Evolutionary conservation across 2,888 invertebrate species (phyloP).

Genomic region (Ectemnius continuus): DNA sequence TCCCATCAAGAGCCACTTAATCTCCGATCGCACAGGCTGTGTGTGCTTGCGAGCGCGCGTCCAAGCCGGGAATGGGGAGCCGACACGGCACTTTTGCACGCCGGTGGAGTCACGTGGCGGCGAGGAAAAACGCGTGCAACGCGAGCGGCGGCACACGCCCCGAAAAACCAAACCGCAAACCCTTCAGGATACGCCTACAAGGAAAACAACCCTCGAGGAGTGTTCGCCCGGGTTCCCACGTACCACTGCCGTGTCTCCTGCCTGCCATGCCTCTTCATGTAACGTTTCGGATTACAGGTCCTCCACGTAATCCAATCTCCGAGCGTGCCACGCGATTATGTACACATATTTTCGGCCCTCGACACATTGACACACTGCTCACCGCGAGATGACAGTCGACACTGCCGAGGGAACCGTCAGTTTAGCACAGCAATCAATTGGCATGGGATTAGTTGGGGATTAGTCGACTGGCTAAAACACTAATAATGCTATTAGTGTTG

Average conservation of each 20-base stretch:
- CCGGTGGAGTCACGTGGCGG: constrained; percentile 65
- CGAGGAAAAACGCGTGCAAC: constrained; percentile 41
- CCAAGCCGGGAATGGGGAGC: constrained; percentile 59
- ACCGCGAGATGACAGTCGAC: background rate
- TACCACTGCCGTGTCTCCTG: constrained; percentile 23
- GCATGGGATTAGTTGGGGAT: too few relatives aligned
- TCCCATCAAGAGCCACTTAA: constrained; percentile 75
- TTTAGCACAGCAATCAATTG: too few relatives aligned
- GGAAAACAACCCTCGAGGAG: constrained; percentile 55
- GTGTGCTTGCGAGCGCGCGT: constrained; percentile 31
- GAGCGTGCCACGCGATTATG: background rate
- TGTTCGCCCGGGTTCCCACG: constrained; percentile 53
- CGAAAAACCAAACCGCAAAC: constrained; percentile 56
- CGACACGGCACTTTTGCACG: constrained; percentile 36
- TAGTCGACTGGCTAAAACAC: too few relatives aligned
- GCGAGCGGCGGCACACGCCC: constrained; percentile 21
- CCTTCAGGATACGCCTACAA: constrained; percentile 53
- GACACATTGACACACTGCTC: background rate
- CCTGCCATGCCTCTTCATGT: constrained; percentile 21
- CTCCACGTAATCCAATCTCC: constrained; percentile 2
- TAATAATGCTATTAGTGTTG: background rate
- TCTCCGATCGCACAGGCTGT: constrained; percentile 67
- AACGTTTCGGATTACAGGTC: constrained; percentile 56
- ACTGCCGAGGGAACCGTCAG: background rate
- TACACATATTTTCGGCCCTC: too few relatives aligned